Evolutionary conservation across 2,888 invertebrate species (phyloP).

Genomic region (Agrochola lychnidis): DNA sequence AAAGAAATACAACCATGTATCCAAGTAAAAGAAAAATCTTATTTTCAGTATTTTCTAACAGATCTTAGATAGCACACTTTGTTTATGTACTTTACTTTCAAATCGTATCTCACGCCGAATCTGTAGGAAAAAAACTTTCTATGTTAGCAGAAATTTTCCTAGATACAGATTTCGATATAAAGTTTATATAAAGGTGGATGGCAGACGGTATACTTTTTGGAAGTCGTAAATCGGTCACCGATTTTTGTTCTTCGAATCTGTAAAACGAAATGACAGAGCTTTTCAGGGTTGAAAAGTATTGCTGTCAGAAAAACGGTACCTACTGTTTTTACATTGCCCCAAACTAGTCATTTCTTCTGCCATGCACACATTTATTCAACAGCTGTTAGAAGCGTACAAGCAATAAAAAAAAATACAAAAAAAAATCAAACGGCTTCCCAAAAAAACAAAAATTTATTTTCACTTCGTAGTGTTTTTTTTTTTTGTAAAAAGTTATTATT

Average conservation of each 20-base stretch:
- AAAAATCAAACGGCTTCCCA: no score
- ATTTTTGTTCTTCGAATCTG: neutral
- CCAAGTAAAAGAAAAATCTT: conserved; percentile 19
- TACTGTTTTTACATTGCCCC: neutral
- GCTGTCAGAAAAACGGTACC: neutral
- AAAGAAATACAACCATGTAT: conserved; percentile 16
- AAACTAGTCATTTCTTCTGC: neutral
- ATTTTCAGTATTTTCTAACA: conserved; percentile 15
- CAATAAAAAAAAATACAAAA: no score
- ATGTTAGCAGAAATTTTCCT: conserved; percentile 3
- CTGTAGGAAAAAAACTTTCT: neutral
- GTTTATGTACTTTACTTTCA: conserved; percentile 25
- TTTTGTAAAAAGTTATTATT: no score
- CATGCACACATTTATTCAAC: neutral
- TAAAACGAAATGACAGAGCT: neutral
- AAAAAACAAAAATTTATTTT: no score
- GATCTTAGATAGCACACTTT: conserved; percentile 31
- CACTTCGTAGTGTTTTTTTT: no score
- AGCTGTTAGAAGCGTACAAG: neutral
- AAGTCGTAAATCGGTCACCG: neutral
- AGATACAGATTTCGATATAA: neutral
- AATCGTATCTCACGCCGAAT: conserved; percentile 20
- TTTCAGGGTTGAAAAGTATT: neutral
- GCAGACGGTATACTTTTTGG: neutral
- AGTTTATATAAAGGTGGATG: neutral